Evolutionary conservation across 2,797 vertebrate genomes (phyloP).

Genomic region (Tenualosa thibaudeaui): DNA sequence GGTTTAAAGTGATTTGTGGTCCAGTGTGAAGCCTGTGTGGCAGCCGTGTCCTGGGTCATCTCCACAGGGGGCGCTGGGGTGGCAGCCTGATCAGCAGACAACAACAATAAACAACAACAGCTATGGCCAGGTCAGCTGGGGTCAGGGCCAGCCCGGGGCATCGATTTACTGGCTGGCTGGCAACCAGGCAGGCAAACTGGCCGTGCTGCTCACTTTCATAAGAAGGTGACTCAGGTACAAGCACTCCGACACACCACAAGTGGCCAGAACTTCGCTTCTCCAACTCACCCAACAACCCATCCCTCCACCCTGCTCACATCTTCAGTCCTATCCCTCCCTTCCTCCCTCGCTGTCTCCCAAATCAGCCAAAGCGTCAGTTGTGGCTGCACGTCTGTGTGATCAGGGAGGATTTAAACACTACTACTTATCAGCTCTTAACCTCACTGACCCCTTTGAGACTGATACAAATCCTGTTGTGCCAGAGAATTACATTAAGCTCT

Average conservation of each 20-base stretch:
- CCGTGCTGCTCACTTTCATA: constrained; percentile 11
- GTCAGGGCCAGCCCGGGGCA: neutral
- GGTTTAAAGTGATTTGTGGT: neutral
- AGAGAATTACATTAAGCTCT: constrained; percentile 70
- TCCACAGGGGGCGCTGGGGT: neutral
- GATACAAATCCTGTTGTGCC: constrained; percentile 75
- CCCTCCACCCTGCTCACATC: neutral
- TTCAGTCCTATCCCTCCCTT: neutral
- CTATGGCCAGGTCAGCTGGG: neutral
- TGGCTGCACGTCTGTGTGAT: constrained; percentile 65
- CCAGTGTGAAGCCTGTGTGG: neutral
- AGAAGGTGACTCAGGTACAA: constrained; percentile 19
- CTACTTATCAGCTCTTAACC: constrained; percentile 74
- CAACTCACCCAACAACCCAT: neutral
- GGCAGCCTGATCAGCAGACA: neutral
- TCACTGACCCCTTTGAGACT: constrained; percentile 65
- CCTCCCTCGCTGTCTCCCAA: neutral
- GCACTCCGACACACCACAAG: neutral
- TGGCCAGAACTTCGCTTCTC: neutral
- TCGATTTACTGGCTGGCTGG: constrained; percentile 1
- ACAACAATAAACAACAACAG: constrained; percentile 1
- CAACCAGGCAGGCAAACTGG: neutral
- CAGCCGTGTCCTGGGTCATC: neutral
- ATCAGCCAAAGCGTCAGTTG: constrained; percentile 38
- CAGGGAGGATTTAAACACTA: constrained; percentile 53